Evolutionary conservation across 2,797 vertebrate genomes (phyloP), one percentile per base, ranked within the genome.

Genomic region (Halcyon smyrnensis): DNA sequence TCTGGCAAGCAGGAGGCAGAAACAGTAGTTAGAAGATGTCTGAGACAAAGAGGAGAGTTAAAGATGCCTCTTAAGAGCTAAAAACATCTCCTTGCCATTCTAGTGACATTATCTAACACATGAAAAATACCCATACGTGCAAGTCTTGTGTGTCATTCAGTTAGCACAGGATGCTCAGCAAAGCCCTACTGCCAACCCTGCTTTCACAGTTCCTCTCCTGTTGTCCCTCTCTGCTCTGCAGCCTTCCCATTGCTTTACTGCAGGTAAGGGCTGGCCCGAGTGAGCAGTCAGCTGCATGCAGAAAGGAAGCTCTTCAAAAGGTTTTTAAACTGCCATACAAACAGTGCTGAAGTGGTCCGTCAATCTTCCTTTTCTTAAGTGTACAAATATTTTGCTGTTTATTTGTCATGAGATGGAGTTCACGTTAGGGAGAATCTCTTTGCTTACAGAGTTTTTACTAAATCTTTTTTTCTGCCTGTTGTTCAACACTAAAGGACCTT

Each of bases 21-120:
- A 95, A 71, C 21, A 19, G 20, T 27, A 45, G 23, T 53, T 60
- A 68, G 45, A 89, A 85, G 23, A 48, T 25, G 32, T 41, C 34
- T 48, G 23, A 93, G 57, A 64, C 43, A 74, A 92, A 74, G 19
- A 73, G 6, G 30, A 82, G 46, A 59, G 14, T 48, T 83, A n/a
- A 83, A 95, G 95, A 69, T 46, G 25, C 37, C 28, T 69, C 32
- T 17, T 17, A 28, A 76, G 32, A 82, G 32, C n/a, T 76, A 80
- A 94, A 92, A 83, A 81, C 50, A 34, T 64, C 53, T 77, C 28
- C 34, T 60, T 89, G 24, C 28, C 27, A 32, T 83, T 87, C 51
- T 69, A 39, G 51, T 39, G 78, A 53, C 34, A 15, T 76, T 92
- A 77, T 46, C n/a, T 75, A 93, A 39, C 43, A 27, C 37, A 71